Evolutionary conservation across 2,113 vertebrate species (phyloP).

Genomic region (Xiphias gladius): DNA sequence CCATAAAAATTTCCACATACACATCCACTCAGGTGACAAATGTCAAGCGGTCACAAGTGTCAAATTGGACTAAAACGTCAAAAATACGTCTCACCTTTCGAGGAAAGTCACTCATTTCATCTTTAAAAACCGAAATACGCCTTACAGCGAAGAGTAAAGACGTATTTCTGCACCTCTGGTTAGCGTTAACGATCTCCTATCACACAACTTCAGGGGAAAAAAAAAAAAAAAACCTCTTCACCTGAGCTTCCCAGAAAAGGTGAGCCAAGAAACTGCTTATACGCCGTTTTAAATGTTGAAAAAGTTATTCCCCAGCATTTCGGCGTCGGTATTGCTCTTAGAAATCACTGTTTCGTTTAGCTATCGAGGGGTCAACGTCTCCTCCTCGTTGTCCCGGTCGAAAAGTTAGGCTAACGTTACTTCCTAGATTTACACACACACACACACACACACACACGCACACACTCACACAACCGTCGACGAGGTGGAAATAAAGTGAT

Average conservation of each 20-base stretch:
- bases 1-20: not conserved
- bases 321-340: accelerated
- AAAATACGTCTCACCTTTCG: constrained; percentile 56
- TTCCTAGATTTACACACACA: constrained; percentile 69
- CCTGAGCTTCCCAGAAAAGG: constrained; percentile 42
- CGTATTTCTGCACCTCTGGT: not conserved
- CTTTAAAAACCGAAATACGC: not conserved
- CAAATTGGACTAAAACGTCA: not conserved
- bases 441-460: not conserved
- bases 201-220: not conserved
- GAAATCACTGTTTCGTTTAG: constrained; percentile 3
- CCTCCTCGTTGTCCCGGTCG: constrained; percentile 37
- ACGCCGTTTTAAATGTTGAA: not conserved
- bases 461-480: not conserved
- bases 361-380: constrained; percentile 26
- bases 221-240: constrained; percentile 26
- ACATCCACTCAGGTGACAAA: not conserved
- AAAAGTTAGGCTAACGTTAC: constrained; percentile 49
- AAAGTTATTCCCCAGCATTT: not conserved
- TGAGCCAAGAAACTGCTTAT: not conserved
- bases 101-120: constrained; percentile 38
- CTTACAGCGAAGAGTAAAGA: not conserved
- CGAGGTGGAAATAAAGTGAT: constrained; percentile 15
- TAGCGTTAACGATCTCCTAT: not conserved
- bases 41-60: not conserved